A percentile compares a stretch with the other conserved stretches of the same genome.
phyloP scores from a whole-genome alignment of 1,140 invertebrate genomes.

The Ridgeia piscesae region DNA sequence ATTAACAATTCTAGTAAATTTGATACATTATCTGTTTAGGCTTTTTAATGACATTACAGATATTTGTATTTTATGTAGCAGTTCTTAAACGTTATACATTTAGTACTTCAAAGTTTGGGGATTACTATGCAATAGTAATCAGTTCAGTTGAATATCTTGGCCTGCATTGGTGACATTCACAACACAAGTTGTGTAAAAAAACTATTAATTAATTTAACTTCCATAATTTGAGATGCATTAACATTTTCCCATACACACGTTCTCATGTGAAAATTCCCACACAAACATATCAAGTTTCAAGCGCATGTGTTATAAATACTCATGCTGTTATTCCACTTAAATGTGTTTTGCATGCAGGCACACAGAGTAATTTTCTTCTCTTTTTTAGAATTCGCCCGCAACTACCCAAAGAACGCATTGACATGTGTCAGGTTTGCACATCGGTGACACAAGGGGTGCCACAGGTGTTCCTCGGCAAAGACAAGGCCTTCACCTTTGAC shows the following conservation, averaged over 20 bases:
- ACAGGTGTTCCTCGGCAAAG: constrained; percentile 56
- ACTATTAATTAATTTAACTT: not conserved
- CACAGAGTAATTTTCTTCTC: not conserved
- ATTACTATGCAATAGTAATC: too few relatives aligned
- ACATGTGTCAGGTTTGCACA: constrained; percentile 92
- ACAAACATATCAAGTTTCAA: not conserved
- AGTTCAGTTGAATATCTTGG: not conserved
- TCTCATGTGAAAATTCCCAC: not conserved
- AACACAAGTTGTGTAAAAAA: not conserved
- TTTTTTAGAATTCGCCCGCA: constrained; percentile 87
- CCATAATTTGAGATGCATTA: not conserved
- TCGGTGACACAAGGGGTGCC: constrained; percentile 77
- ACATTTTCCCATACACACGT: not conserved
- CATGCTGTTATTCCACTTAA: not conserved
- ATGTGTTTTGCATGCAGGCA: not conserved
- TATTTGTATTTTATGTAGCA: too few relatives aligned
- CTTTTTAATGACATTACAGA: too few relatives aligned
- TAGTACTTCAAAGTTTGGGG: too few relatives aligned
- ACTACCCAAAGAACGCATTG: constrained; percentile 86
- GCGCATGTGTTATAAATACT: not conserved
- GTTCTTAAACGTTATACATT: too few relatives aligned
- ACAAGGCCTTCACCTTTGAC: constrained; percentile 83
- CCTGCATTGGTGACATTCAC: not conserved
- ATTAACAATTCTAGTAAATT: too few relatives aligned
- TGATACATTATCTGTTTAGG: too few relatives aligned